These are phyloP conservation scores for Drosophila nr. perissopoda DNA, from an alignment of 2,888 invertebrate genomes.

Conservation along the genomic window DNA sequence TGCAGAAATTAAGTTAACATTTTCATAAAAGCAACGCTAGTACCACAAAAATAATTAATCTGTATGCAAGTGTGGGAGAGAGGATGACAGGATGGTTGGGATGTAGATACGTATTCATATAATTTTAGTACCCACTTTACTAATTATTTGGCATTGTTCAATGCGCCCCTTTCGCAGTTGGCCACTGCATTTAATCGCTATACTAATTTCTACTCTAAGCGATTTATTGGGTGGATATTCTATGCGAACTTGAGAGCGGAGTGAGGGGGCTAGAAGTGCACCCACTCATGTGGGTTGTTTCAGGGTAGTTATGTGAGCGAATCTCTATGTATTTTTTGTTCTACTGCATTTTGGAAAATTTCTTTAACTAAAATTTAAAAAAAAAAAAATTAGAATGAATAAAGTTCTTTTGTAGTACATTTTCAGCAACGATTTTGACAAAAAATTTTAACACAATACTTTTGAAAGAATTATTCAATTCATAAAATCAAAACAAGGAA, in stretches of 20 bases:
- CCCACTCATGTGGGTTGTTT: not conserved
- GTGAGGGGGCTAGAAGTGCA: not conserved
- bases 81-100: not conserved
- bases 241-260: not conserved
- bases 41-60: constrained; percentile 52
- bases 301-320: not conserved
- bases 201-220: constrained; percentile 26
- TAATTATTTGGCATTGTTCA: constrained; percentile 63
- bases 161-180: constrained; percentile 23
- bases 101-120: constrained; percentile 33
- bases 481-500: not conserved
- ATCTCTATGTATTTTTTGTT: not conserved
- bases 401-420: not conserved
- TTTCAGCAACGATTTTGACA: not conserved
- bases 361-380: not conserved
- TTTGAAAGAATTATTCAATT: not conserved
- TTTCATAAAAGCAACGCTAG: constrained; percentile 52
- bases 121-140: constrained; percentile 66
- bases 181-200: constrained; percentile 55
- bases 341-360: not conserved
- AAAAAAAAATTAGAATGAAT: not conserved
- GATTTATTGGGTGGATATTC: constrained; percentile 38
- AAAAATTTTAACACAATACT: not conserved
- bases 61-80: not conserved
- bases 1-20: constrained; percentile 73